These are phyloP conservation scores for Drosophila basisetae DNA, from an alignment of 2,888 invertebrate genomes.

Conservation along the genomic window DNA sequence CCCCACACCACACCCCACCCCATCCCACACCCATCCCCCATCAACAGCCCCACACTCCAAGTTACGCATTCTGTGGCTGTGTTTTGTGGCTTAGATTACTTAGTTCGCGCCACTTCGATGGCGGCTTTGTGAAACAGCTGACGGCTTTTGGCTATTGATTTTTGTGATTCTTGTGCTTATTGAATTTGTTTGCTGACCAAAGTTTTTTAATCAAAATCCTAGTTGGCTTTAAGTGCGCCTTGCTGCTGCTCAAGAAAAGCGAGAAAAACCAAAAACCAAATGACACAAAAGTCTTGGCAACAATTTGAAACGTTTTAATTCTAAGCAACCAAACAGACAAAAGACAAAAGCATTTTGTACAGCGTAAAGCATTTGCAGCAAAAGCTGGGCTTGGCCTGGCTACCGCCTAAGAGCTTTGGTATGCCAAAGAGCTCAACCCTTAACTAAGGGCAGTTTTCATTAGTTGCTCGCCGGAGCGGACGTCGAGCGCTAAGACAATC, in stretches of 20 bases:
- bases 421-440: slow-evolving; percentile 22
- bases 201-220: slow-evolving; percentile 77
- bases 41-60: background rate
- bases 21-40: slow-evolving; percentile 1
- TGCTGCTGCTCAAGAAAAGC: slow-evolving; percentile 3
- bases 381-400: slow-evolving; percentile 20
- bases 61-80: slow-evolving; percentile 65
- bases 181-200: slow-evolving; percentile 64
- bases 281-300: slow-evolving; percentile 56
- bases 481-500: slow-evolving; percentile 72
- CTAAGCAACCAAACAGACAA: slow-evolving; percentile 31
- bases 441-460: slow-evolving; percentile 58
- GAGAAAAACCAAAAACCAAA: slow-evolving; percentile 17
- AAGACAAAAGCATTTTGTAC: slow-evolving; percentile 53
- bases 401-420: slow-evolving; percentile 1
- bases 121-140: slow-evolving; percentile 59
- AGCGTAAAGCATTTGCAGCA: slow-evolving; percentile 65
- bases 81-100: slow-evolving; percentile 81
- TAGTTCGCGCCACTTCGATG: slow-evolving; percentile 61
- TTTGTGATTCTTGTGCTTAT: slow-evolving; percentile 58
- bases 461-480: slow-evolving; percentile 60
- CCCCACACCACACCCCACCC: background rate
- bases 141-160: slow-evolving; percentile 65
- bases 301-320: slow-evolving; percentile 65
- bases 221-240: slow-evolving; percentile 68